Conservation (phyloP, 2,113 vertebrate genomes). For the Oryzias woworae region DNA sequence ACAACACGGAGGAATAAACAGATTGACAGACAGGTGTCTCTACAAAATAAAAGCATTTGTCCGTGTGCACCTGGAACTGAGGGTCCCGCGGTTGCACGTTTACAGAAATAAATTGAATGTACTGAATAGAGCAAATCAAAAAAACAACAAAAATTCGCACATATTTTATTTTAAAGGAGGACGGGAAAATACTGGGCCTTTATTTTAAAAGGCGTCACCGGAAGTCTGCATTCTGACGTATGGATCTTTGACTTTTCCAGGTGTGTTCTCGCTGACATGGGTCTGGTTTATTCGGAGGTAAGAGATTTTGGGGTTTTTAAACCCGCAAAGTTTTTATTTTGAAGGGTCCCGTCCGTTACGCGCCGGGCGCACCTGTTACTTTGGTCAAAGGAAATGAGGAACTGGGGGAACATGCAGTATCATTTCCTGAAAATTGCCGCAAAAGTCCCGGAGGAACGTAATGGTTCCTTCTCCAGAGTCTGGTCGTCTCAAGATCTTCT, state of each 20-base stretch:
- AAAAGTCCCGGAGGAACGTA: too few relatives aligned
- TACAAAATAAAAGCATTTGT: slow-evolving; percentile 14
- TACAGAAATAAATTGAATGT: not conserved
- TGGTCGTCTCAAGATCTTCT: too few relatives aligned
- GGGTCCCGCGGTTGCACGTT: not conserved
- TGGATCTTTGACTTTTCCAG: not conserved
- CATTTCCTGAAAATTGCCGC: too few relatives aligned
- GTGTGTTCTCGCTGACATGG: slow-evolving; percentile 48
- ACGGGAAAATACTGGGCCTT: not conserved
- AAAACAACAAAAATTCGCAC: too few relatives aligned
- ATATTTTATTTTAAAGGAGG: not conserved
- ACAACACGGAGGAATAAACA: too few relatives aligned
- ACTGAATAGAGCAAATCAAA: not conserved
- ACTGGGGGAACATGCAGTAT: too few relatives aligned
- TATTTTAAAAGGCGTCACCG: not conserved
- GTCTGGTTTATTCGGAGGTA: slow-evolving; percentile 61
- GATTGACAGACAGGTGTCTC: not conserved
- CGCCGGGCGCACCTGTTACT: too few relatives aligned
- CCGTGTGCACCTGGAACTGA: not conserved
- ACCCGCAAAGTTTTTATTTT: too few relatives aligned
- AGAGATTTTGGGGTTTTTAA: not conserved
- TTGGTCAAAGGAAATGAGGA: too few relatives aligned
- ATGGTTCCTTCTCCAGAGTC: too few relatives aligned
- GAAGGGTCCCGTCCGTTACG: not conserved
- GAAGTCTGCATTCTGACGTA: not conserved